These are phyloP conservation scores for Parazoanthus darwini DNA, from an alignment of 92 coral and sea anemone species.

Conservation along the genomic window DNA sequence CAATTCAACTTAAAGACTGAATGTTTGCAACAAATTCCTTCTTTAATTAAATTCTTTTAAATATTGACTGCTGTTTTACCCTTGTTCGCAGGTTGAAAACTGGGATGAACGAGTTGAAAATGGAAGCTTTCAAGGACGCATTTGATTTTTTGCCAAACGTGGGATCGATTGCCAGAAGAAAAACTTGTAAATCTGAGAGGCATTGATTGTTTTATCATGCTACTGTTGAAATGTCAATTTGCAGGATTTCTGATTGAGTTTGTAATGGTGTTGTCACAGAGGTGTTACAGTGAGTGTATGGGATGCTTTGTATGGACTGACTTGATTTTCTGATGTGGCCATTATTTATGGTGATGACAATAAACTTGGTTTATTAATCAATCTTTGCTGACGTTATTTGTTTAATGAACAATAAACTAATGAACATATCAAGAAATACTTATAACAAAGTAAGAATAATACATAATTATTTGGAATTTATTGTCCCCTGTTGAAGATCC, in stretches of 20 bases:
- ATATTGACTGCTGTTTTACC: neutral
- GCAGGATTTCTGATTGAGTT: neutral
- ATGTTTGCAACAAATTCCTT: neutral
- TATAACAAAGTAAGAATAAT: too few species aligned
- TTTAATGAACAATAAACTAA: too few species aligned
- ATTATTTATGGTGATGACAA: neutral
- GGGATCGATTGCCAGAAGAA: too few species aligned
- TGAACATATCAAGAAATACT: too few species aligned
- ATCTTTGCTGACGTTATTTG: too few species aligned
- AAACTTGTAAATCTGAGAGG: conserved; percentile 13
- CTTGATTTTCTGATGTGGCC: neutral
- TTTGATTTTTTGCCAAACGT: conserved; percentile 32
- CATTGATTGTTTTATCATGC: neutral
- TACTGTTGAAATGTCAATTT: neutral
- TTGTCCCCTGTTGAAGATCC: too few species aligned
- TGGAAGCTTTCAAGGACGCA: conserved; percentile 89
- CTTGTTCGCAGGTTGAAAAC: conserved; percentile 69
- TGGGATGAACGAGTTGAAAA: conserved; percentile 89
- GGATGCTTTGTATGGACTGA: neutral
- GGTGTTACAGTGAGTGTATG: neutral
- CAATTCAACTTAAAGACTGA: too few species aligned
- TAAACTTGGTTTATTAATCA: neutral
- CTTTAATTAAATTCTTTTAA: neutral
- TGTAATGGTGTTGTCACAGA: neutral
- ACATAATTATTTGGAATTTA: too few species aligned